phyloP scores from a whole-genome alignment of 2,797 vertebrate species.

The Clangula hyemalis region DNA sequence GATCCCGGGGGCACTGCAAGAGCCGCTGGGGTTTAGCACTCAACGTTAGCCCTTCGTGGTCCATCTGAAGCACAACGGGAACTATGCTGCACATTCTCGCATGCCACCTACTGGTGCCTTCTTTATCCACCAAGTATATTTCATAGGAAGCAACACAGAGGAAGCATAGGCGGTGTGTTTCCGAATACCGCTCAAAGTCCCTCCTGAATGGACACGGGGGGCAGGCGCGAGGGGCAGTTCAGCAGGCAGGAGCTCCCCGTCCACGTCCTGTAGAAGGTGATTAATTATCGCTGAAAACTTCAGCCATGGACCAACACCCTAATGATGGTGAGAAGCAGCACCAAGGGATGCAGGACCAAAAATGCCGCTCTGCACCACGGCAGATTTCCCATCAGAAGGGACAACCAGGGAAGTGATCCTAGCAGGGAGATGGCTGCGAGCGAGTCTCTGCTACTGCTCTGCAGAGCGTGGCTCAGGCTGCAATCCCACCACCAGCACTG shows the following conservation, averaged over 20 bases:
- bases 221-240: rapidly evolving
- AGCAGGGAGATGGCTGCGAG: neutral
- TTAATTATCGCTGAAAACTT: neutral
- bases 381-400: rapidly evolving
- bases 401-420: neutral
- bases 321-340: neutral
- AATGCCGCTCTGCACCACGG: rapidly evolving
- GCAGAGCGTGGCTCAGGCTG: neutral
- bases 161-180: rapidly evolving
- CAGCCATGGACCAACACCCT: neutral
- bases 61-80: neutral
- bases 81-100: neutral
- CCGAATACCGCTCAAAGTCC: neutral
- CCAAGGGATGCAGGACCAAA: neutral
- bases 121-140: neutral
- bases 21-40: neutral
- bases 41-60: neutral
- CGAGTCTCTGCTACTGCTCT: neutral
- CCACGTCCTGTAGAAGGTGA: neutral
- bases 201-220: neutral
- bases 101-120: conserved; percentile 67
- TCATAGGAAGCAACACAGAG: neutral
- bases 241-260: neutral
- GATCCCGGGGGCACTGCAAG: neutral
- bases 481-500: neutral